These are phyloP conservation scores for Notamacropus eugenii DNA, from an alignment of 2,797 vertebrate genomes.

Conservation along the genomic window DNA sequence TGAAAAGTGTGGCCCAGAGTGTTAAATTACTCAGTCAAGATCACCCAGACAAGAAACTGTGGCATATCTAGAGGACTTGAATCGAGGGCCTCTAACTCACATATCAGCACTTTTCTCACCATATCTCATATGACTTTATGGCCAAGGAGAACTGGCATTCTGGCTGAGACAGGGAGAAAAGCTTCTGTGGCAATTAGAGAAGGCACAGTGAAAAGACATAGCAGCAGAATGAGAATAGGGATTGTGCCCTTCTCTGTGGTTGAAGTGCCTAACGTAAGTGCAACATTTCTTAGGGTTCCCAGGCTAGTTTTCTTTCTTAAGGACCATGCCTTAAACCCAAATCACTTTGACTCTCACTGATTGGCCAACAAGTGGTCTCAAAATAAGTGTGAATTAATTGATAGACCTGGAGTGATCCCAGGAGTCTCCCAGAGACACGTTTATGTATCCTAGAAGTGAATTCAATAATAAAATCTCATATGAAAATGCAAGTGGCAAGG, in stretches of 20 bases:
- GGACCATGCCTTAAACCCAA: no score
- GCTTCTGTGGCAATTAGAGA: background rate
- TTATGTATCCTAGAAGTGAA: background rate
- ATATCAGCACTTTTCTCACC: background rate
- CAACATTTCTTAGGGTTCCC: no score
- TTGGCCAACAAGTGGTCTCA: no score
- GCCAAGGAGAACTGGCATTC: background rate
- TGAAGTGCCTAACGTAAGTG: background rate
- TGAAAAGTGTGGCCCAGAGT: background rate
- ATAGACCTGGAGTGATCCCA: background rate
- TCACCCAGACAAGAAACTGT: background rate
- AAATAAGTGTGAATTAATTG: background rate
- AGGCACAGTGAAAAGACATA: background rate
- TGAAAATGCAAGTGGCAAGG: background rate
- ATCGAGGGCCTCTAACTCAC: background rate
- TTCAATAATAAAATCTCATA: background rate
- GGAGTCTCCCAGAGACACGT: background rate
- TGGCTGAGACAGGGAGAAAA: background rate
- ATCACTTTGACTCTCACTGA: no score
- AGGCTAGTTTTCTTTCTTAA: no score
- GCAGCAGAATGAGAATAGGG: background rate
- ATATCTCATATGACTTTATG: background rate
- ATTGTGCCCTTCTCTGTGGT: background rate
- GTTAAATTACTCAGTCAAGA: background rate
- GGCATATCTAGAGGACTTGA: background rate